phyloP scores from a whole-genome alignment of 2,888 invertebrate species.

The Parnassius orleans region DNA sequence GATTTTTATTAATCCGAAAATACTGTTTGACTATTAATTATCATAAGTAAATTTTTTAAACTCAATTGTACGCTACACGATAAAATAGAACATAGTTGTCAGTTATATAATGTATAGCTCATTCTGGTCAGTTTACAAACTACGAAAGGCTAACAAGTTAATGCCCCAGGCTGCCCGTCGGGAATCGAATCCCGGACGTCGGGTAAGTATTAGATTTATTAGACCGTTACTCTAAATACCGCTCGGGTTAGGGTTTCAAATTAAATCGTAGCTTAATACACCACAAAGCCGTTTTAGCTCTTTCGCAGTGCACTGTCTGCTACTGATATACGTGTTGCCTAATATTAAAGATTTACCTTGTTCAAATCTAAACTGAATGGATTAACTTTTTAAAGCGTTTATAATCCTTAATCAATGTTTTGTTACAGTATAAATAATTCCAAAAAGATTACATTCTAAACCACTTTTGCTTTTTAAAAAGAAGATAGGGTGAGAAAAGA shows the following conservation, averaged over 20 bases:
- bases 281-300: constrained; percentile 61
- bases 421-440: too few relatives aligned
- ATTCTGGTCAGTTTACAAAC: constrained; percentile 20
- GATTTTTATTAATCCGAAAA: too few relatives aligned
- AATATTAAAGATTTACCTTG: constrained; percentile 20
- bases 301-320: constrained; percentile 21
- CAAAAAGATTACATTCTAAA: too few relatives aligned
- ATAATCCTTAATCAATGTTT: too few relatives aligned
- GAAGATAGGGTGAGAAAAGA: too few relatives aligned
- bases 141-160: constrained; percentile 57
- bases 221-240: constrained; percentile 66
- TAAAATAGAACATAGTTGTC: too few relatives aligned
- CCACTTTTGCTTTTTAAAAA: too few relatives aligned
- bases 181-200: constrained; percentile 69
- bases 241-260: constrained; percentile 61
- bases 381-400: neutral
- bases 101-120: neutral
- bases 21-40: too few relatives aligned
- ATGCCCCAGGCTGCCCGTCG: constrained; percentile 59
- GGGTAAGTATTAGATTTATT: constrained; percentile 75
- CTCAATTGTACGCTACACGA: too few relatives aligned
- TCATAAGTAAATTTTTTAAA: too few relatives aligned
- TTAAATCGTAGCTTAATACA: constrained; percentile 71
- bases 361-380: constrained; percentile 1
- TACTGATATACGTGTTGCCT: constrained; percentile 21